Base-by-base conservation (phyloP, 2,113 vertebrate genomes). In the Peromyscus maniculatus region DNA sequence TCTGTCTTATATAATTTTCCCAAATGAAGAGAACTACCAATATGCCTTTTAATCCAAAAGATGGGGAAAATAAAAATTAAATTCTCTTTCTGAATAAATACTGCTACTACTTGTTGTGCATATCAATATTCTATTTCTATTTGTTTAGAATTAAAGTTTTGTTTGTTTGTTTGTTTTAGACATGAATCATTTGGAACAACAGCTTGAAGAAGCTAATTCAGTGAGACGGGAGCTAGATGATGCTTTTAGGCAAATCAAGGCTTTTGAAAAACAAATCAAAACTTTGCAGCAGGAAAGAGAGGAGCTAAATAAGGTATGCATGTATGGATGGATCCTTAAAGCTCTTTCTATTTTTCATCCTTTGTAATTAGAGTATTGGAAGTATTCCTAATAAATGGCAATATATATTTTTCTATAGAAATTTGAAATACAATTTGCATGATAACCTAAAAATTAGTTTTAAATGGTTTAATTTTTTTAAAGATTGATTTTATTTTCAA, bases 231-330 rank as follows among this genome's bases (percentile, higher is more conserved):
- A 99, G 93, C 97, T 99, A 97, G 99, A 99, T 97, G 99, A 99
- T 97, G 99, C 99, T 69, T 99, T 99, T 31, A 99, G 99, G 98
- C 99, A 99, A 97, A 98, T 99, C 88, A 99, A 99, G 96, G 98
- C 97, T 97, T 98, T 99, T 95, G 99, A 99, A 98, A 99, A 99
- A 94, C 99, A 99, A 98, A 98, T 99, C 96, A 99, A 98, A 98
- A 97, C 93, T 0, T 36, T 99, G 62, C 99, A 99, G 82, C 99
- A 99, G 98, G 99, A 99, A 96, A 99, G 98, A 95, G 99, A 99
- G 36, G 99, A 99, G 96, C 97, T 99, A 84, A 99, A 99, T 97
- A 99, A 99, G 99, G 99, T 99, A 99, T 98, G 91, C 96, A 95
- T 26, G 83, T 31, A 31, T 46, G 67, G 43, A 11, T 67, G 84